phyloP scores from a whole-genome alignment of 1,140 invertebrate species.

The Campodea augens region DNA sequence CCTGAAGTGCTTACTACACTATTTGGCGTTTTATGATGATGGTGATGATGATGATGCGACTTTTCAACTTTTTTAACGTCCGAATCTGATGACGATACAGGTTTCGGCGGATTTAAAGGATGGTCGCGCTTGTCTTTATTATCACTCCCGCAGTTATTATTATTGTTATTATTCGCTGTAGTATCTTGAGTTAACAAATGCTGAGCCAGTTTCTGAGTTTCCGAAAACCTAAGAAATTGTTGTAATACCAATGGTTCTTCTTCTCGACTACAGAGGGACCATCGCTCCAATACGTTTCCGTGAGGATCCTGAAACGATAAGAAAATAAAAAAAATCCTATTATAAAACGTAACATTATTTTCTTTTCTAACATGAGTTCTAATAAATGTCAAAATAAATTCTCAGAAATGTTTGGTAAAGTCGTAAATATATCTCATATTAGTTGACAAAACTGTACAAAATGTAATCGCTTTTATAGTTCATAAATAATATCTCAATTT shows the following conservation, averaged over 20 bases:
- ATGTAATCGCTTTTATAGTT: no score
- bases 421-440: no score
- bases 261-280: conserved; percentile 60
- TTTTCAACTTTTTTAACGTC: conserved; percentile 36
- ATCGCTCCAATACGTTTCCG: conserved; percentile 52
- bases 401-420: no score
- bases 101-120: conserved; percentile 9
- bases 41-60: background rate
- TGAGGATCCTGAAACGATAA: conserved; percentile 34
- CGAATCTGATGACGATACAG: conserved; percentile 23
- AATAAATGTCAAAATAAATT: background rate
- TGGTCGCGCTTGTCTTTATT: conserved; percentile 3
- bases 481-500: no score
- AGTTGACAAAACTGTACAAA: no score
- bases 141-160: background rate
- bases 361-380: background rate
- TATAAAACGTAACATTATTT: no score
- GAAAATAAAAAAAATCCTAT: conserved; percentile 2
- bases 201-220: conserved; percentile 61
- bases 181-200: conserved; percentile 44
- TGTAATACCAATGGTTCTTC: conserved; percentile 69
- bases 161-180: conserved; percentile 6
- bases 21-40: background rate
- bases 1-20: background rate
- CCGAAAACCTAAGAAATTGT: conserved; percentile 66